These are phyloP conservation scores for Hypselothyrea guttata DNA, from an alignment of 2,888 invertebrate genomes.

Conservation along the genomic window DNA sequence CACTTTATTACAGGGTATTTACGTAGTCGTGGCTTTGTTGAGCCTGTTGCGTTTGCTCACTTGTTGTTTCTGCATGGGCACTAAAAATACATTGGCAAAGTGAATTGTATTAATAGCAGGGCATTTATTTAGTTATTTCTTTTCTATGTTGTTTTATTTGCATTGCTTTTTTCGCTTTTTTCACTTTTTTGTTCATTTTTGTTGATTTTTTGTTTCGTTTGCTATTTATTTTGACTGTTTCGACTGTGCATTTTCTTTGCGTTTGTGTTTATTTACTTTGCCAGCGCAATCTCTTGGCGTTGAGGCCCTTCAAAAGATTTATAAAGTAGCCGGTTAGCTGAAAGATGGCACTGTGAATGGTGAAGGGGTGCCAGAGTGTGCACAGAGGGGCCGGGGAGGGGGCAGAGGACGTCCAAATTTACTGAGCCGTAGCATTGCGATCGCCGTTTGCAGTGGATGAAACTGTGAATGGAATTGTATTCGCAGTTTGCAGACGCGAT, in stretches of 20 bases:
- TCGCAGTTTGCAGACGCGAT: conserved; percentile 38
- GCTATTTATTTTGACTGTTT: conserved; percentile 30
- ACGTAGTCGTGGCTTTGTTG: background rate
- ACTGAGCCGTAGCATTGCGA: conserved; percentile 74
- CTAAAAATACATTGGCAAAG: conserved; percentile 80
- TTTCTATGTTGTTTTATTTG: conserved; percentile 53
- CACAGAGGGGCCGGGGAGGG: conserved; percentile 17
- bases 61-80: conserved; percentile 53
- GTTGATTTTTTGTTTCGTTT: conserved; percentile 13
- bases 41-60: conserved; percentile 19
- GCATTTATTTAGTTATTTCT: conserved; percentile 77
- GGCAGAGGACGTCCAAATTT: conserved; percentile 53
- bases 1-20: conserved; percentile 23
- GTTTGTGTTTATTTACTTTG: conserved; percentile 76
- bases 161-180: conserved; percentile 35
- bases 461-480: conserved; percentile 76
- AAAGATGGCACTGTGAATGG: background rate
- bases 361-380: background rate
- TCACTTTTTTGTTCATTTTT: conserved; percentile 15
- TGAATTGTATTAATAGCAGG: conserved; percentile 80
- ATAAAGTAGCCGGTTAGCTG: conserved; percentile 58
- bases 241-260: conserved; percentile 35
- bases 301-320: conserved; percentile 74
- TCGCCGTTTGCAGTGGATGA: conserved; percentile 53
- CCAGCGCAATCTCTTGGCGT: conserved; percentile 48